Conservation (phyloP, 2,888 invertebrate genomes). For the Tigriopus californicus region DNA sequence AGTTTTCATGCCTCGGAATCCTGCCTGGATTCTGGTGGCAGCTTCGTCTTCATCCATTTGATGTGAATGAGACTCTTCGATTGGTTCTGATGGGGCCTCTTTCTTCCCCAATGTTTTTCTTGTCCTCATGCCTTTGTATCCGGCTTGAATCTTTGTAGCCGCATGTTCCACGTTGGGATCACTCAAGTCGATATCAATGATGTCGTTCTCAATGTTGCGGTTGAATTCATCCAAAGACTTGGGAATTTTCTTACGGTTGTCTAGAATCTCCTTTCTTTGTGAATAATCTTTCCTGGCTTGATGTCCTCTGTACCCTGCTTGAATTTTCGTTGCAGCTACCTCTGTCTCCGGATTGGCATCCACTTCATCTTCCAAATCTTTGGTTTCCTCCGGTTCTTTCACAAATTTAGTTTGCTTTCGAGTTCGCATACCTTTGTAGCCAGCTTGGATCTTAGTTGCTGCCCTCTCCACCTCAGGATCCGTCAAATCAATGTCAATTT, state of each 20-base stretch:
- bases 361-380: neutral
- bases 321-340: constrained; percentile 7
- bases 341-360: constrained; percentile 5
- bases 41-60: neutral
- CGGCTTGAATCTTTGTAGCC: constrained; percentile 6
- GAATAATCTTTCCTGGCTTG: constrained; percentile 3
- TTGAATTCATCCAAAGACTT: neutral
- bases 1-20: neutral
- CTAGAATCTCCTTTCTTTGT: neutral
- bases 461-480: constrained; percentile 4
- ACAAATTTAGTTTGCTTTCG: neutral
- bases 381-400: neutral
- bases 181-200: neutral
- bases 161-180: constrained; percentile 7
- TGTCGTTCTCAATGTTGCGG: neutral
- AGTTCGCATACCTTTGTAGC: neutral
- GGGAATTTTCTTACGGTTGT: too few relatives aligned
- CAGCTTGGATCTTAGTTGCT: constrained; percentile 12
- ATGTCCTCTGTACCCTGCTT: constrained; percentile 2
- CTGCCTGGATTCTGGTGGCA: constrained; percentile 4
- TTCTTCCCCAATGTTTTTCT: neutral
- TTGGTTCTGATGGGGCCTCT: neutral
- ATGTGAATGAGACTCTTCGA: neutral
- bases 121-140: neutral
- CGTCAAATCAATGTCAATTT: neutral